Conservation (phyloP, 2,113 vertebrate species). For the Brachyhypopomus gauderio region DNA sequence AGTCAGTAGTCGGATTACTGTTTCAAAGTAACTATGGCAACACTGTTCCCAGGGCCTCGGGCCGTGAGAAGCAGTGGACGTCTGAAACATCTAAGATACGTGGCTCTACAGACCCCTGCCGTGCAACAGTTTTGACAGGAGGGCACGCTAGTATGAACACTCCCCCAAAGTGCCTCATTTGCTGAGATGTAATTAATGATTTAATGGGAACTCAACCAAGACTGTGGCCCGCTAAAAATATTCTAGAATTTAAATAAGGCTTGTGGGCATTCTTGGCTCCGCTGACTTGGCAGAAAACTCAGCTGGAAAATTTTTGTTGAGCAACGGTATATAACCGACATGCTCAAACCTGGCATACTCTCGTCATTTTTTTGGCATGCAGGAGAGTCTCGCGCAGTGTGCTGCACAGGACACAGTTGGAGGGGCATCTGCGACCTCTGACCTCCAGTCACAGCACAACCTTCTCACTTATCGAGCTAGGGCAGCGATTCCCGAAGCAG, state of each 20-base stretch:
- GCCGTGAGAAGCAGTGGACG: slow-evolving; percentile 42
- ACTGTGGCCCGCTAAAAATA: slow-evolving; percentile 39
- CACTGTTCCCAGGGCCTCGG: slow-evolving; percentile 16
- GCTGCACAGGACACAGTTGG: not conserved
- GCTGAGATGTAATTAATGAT: slow-evolving; percentile 46
- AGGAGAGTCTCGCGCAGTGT: not conserved
- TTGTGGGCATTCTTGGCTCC: slow-evolving; percentile 33
- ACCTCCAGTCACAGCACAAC: not conserved
- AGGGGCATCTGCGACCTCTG: not conserved
- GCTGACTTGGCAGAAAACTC: slow-evolving; percentile 29
- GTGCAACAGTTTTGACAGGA: slow-evolving; percentile 28
- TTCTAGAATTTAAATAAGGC: slow-evolving; percentile 36
- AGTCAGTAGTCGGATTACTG: no score
- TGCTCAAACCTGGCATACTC: slow-evolving; percentile 36
- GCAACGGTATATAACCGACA: slow-evolving; percentile 35
- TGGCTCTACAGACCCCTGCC: slow-evolving; percentile 1
- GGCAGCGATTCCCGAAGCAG: not conserved
- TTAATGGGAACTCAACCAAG: slow-evolving; percentile 41
- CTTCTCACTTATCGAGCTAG: not conserved
- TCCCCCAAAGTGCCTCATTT: slow-evolving; percentile 26
- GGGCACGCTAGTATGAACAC: slow-evolving; percentile 15
- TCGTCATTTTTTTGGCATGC: slow-evolving; percentile 29
- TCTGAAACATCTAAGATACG: slow-evolving; percentile 39
- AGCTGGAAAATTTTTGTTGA: slow-evolving; percentile 7
- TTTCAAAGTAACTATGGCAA: no score